phyloP scores from a whole-genome alignment of 37 sponge, comb jelly and placozoan species.

The Oopsacas minuta region DNA sequence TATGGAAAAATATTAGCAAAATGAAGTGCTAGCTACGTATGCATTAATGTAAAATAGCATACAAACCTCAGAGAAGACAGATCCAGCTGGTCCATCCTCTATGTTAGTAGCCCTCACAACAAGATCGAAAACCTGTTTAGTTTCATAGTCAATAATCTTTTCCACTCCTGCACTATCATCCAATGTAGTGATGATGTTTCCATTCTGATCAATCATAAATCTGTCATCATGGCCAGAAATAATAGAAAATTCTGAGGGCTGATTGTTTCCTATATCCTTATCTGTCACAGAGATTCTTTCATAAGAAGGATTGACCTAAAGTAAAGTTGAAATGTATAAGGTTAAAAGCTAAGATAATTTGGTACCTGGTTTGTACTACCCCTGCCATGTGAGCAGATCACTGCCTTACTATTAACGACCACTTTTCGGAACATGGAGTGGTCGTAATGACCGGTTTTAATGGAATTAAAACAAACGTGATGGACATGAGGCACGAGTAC shows the following conservation, averaged over 20 bases:
- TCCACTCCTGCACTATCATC: neutral
- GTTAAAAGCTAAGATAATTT: no score
- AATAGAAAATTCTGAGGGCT: neutral
- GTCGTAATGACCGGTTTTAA: no score
- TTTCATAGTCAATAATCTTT: neutral
- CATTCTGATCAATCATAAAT: neutral
- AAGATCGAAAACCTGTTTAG: neutral
- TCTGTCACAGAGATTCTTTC: neutral
- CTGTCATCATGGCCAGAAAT: neutral
- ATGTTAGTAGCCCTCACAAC: neutral
- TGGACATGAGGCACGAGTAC: no score
- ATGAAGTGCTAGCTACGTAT: no score
- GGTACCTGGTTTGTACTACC: no score
- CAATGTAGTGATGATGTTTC: neutral
- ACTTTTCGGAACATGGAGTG: no score
- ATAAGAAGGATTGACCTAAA: neutral
- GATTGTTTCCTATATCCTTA: conserved; percentile 2
- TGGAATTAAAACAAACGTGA: no score
- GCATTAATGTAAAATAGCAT: no score
- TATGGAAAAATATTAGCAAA: neutral
- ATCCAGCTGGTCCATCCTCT: neutral
- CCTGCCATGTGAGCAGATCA: no score
- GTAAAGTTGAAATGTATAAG: no score
- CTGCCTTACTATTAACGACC: no score
- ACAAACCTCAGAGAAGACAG: neutral